Conservation (phyloP, 1,140 invertebrate genomes). For the Orius laevigatus region DNA sequence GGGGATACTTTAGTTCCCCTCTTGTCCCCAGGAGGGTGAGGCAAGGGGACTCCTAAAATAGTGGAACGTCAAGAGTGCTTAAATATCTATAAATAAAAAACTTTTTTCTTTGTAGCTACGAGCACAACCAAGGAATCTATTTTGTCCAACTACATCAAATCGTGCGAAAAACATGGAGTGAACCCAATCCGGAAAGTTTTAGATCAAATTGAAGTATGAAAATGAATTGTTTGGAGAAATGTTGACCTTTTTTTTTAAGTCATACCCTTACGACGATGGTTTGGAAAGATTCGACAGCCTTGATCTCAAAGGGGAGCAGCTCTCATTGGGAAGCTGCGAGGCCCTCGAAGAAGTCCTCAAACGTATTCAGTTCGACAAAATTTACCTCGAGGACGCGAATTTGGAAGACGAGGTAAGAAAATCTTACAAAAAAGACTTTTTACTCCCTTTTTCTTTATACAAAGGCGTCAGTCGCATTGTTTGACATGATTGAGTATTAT, state of each 20-base stretch:
- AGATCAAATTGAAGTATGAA: conserved; percentile 46
- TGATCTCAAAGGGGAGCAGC: conserved; percentile 32
- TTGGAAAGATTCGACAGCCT: conserved; percentile 30
- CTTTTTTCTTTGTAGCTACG: conserved; percentile 28
- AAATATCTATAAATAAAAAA: background rate
- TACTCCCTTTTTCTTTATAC: conserved; percentile 6
- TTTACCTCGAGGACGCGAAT: conserved; percentile 22
- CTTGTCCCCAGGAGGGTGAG: too few relatives aligned
- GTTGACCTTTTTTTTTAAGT: conserved; percentile 1
- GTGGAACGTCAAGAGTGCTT: too few relatives aligned
- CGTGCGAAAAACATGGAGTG: conserved; percentile 51
- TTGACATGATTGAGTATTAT: conserved; percentile 87
- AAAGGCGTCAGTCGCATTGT: conserved; percentile 45
- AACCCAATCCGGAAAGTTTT: conserved; percentile 47
- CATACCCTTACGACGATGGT: background rate
- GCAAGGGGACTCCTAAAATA: too few relatives aligned
- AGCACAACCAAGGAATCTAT: conserved; percentile 42
- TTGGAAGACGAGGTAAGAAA: conserved; percentile 23
- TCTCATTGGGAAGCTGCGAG: conserved; percentile 46
- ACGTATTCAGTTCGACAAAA: conserved; percentile 31
- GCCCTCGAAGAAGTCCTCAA: conserved; percentile 60
- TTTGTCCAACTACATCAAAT: conserved; percentile 46
- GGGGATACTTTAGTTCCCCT: too few relatives aligned
- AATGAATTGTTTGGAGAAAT: background rate
- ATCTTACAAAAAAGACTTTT: background rate